Percentiles rank a stretch among this genome's conserved stretches.
Conservation (phyloP, 2,113 vertebrate genomes). For the Marmota monax region DNA sequence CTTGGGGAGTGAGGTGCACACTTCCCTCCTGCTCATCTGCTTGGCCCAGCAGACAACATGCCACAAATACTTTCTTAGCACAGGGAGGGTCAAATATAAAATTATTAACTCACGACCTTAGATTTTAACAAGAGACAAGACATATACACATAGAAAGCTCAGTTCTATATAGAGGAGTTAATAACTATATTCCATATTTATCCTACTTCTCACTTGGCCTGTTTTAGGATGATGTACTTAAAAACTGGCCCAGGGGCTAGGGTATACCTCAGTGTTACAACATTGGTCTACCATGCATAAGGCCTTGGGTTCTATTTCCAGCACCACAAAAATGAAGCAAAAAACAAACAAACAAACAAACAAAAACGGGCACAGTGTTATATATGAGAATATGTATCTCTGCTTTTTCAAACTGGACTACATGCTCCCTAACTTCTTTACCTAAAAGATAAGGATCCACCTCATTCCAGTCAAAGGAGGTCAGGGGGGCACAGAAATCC, state of each 20-base stretch:
- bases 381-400: background rate
- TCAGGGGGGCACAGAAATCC: constrained; percentile 98
- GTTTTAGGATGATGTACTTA: background rate
- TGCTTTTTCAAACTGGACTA: constrained; percentile 2
- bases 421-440: constrained; percentile 80
- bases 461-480: constrained; percentile 99
- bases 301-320: background rate
- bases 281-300: background rate
- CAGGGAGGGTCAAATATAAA: background rate
- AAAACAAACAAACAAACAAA: background rate
- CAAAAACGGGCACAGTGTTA: background rate
- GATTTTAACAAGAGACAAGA: constrained; percentile 5
- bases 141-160: background rate
- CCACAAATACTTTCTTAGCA: background rate
- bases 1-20: too few relatives aligned
- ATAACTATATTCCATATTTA: background rate
- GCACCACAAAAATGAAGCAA: background rate
- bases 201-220: background rate
- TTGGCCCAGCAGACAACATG: background rate
- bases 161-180: background rate
- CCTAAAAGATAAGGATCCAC: constrained; percentile 98
- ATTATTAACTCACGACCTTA: background rate
- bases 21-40: background rate
- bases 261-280: background rate
- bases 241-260: background rate